Base-by-base conservation (phyloP, 2,888 invertebrate species). In the Agriotes lineatus region DNA sequence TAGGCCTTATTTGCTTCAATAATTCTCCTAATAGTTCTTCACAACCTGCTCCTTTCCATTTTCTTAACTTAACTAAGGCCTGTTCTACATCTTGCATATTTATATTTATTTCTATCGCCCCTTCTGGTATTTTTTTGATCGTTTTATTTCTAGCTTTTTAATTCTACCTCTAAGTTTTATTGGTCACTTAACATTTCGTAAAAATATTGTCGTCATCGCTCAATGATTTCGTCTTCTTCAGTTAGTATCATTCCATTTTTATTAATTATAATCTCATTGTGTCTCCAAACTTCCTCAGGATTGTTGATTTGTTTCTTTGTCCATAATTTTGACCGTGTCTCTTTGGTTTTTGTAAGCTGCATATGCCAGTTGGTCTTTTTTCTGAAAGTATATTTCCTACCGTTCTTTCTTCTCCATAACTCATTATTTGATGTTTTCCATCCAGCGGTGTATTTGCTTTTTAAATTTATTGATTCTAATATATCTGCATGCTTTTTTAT, bases 141-240 rank as follows among this genome's bases (percentile, higher is more conserved):
- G 6, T 39, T n/a, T 5, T 39, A 4, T 39, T 39, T 39, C 39
- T 5, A 6, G 39, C 39, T 39, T 39, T 39, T 14, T 10, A n/a
- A 10, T 2, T 39, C 39, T 14, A n/a, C 14, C 39, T 39, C n/a
- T 3, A 5, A 5, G 39, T 39, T 39, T 39, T 39, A n/a, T 39
- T 39, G n/a, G n/a, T 39, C 39, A 39, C n/a, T 39, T 39, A 39
- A n/a, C 39, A 39, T 5, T 39, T 10, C 10, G 14, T 12, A 4
- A 39, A 39, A 39, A 39, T 39, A 39, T 39, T 39, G 39, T n/a
- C n/a, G n/a, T n/a, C 39, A 39, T 39, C 39, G 3, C n/a, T 39
- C 39, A 5, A 14, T 39, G n/a, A 39, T n/a, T n/a, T n/a, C n/a
- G 39, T 39, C 4, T 39, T 39, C 4, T 39, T 39, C 39, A 5